Conservation (phyloP, 2,797 vertebrate genomes). For the Poeciliopsis paucimaculata region DNA sequence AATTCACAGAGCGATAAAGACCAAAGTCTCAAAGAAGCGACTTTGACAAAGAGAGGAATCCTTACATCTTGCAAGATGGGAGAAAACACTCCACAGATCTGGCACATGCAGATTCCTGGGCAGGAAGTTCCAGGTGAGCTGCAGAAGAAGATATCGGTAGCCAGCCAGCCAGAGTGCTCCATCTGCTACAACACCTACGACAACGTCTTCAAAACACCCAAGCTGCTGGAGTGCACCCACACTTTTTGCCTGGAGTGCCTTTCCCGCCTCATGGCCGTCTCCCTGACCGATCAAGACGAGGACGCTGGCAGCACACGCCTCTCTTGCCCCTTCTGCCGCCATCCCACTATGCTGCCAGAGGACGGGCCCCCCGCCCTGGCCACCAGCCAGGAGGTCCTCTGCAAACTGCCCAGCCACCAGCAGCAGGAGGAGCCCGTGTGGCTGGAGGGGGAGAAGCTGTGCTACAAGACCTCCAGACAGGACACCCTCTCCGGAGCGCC, state of each 20-base stretch:
- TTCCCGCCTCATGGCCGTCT: constrained; percentile 87
- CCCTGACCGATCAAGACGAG: constrained; percentile 61
- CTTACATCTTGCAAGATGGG: constrained; percentile 73
- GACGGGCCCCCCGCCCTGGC: constrained; percentile 86
- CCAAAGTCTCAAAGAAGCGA: background rate
- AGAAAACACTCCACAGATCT: constrained; percentile 67
- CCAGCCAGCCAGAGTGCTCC: constrained; percentile 88
- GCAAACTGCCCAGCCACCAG: constrained; percentile 85
- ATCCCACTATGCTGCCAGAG: constrained; percentile 83
- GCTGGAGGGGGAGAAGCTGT: constrained; percentile 92
- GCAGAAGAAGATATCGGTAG: constrained; percentile 71
- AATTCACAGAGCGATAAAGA: constrained; percentile 10
- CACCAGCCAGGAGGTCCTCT: constrained; percentile 88
- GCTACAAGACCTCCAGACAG: constrained; percentile 78
- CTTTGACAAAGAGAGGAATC: background rate
- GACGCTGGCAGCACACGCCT: constrained; percentile 55
- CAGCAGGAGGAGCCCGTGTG: constrained; percentile 87
- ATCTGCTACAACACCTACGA: constrained; percentile 96
- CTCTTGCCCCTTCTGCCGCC: constrained; percentile 92
- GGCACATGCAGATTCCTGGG: constrained; percentile 74
- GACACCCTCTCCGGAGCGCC: constrained; percentile 7
- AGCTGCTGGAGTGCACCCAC: constrained; percentile 90
- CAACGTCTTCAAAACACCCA: constrained; percentile 96
- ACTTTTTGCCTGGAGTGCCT: constrained; percentile 97
- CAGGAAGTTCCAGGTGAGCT: constrained; percentile 48